Base-by-base conservation (phyloP, 2,888 invertebrate species). In the Amblyjoppa fuscipennis region DNA sequence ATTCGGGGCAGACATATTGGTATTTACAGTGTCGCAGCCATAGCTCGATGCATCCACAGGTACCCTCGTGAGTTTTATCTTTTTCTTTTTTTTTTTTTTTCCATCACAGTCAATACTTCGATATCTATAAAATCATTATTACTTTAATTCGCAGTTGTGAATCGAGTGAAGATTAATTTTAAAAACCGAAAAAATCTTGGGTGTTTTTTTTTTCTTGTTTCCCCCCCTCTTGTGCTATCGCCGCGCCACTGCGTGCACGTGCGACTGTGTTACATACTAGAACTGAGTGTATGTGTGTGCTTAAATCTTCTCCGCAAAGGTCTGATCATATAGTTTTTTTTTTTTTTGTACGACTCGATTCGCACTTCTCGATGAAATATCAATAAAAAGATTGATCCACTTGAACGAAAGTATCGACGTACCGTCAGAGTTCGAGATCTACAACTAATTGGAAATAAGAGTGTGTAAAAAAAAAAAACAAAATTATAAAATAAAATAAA, bases 181-280 rank as follows among this genome's bases (percentile, higher is more conserved):
- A 61, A 80, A 66, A 64, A 70, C 77, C 51, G 45, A 51, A 69
- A 75, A 77, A 45, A 45, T 45, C 56, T 70, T 41, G 56, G 81
- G 79, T 86, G 73, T 84, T 68, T 85, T 81, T 77, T 59, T 76
- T 68, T 73, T 34, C 70, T 64, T 16, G 51, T 68, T 69, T 73
- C 78, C 66, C 86, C 84, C 88, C 88, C 89, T 90, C 88, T 88
- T 88, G 88, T 92, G 91, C 92, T 92, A 92, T 92, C 92, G 91
- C 92, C 92, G 92, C 92, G 92, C 93, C 92, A 93, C 92, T 92
- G 92, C 92, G 90, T 91, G 90, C 90, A 92, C 91, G 91, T 91
- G 91, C 90, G 90, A 89, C 87, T 84, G 85, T 82, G 51, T 84
- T 61, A 45, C 61, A 61, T 61, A 79, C 83, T 83, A 61, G 77